Evolutionary conservation across 35 echinoderm and acorn worm genomes (phyloP).

Genomic region (Hemicentrotus pulcherrimus): DNA sequence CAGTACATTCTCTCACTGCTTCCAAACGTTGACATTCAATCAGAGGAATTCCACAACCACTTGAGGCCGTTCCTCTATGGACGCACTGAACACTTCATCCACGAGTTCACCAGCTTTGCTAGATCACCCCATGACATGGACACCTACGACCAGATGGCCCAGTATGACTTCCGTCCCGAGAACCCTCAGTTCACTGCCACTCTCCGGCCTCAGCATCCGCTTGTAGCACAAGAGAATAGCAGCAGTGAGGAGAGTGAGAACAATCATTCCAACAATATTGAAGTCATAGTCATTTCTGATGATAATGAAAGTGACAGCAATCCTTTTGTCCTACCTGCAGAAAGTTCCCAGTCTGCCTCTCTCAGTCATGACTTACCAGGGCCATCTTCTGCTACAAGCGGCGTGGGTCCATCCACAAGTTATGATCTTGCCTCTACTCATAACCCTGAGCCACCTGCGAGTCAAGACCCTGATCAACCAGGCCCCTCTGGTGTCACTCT

Average conservation of each 20-base stretch:
- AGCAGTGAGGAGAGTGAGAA: slow-evolving; percentile 35
- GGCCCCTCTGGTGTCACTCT: slow-evolving; percentile 64
- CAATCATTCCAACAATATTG: slow-evolving; percentile 27
- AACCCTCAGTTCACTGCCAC: not conserved
- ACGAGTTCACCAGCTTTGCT: slow-evolving; percentile 93
- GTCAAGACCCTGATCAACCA: slow-evolving; percentile 47
- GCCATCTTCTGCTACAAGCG: not conserved
- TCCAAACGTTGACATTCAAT: slow-evolving; percentile 86
- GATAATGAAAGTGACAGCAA: not conserved
- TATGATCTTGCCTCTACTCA: slow-evolving; percentile 47
- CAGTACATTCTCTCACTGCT: slow-evolving; percentile 90
- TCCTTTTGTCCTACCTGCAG: slow-evolving; percentile 7
- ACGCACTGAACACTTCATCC: slow-evolving; percentile 90
- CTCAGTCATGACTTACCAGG: slow-evolving; percentile 1
- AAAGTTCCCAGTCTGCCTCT: not conserved
- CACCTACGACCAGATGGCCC: slow-evolving; percentile 79
- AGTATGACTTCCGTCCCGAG: slow-evolving; percentile 69
- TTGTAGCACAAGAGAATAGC: slow-evolving; percentile 41
- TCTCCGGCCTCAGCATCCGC: slow-evolving; percentile 38
- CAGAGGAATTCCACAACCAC: slow-evolving; percentile 84
- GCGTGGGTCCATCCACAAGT: not conserved
- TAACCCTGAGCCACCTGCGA: slow-evolving; percentile 57
- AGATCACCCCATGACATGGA: slow-evolving; percentile 85
- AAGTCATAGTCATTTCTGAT: slow-evolving; percentile 37
- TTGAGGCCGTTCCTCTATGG: slow-evolving; percentile 87